These are phyloP conservation scores for Caenorhabditis brenneri DNA, from an alignment of 1,140 invertebrate species.

Conservation along the genomic window DNA sequence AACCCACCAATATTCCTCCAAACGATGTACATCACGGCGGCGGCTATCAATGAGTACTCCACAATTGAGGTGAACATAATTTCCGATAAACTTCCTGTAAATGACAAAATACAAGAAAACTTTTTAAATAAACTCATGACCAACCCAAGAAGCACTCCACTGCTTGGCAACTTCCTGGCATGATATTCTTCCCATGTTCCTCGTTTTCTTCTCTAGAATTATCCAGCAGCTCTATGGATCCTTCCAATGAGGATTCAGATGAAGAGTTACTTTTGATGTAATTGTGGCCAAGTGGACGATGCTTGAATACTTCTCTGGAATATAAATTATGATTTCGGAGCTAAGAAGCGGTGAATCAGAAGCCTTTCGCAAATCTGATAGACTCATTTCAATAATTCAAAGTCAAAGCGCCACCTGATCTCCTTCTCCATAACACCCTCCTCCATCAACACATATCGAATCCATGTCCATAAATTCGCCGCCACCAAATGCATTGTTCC, in stretches of 20 bases:
- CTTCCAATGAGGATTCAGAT: slow-evolving; percentile 31
- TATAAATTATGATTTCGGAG: no score
- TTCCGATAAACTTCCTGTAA: slow-evolving; percentile 80
- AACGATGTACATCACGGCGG: slow-evolving; percentile 95
- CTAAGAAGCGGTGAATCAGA: no score
- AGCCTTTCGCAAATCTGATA: no score
- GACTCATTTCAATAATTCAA: no score
- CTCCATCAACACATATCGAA: slow-evolving; percentile 88
- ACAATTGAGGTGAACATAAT: slow-evolving; percentile 94
- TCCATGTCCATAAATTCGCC: slow-evolving; percentile 96
- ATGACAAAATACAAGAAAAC: no score
- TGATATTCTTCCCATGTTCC: background rate
- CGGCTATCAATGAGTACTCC: slow-evolving; percentile 93
- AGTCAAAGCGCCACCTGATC: slow-evolving; percentile 75
- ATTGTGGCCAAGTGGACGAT: slow-evolving; percentile 61
- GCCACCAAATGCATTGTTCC: slow-evolving; percentile 93
- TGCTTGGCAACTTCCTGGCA: slow-evolving; percentile 55
- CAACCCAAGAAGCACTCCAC: slow-evolving; percentile 68
- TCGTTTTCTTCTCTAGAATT: slow-evolving; percentile 11
- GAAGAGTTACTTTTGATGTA: slow-evolving; percentile 57
- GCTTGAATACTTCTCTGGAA: slow-evolving; percentile 50
- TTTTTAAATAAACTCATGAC: no score
- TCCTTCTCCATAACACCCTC: slow-evolving; percentile 74
- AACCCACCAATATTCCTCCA: slow-evolving; percentile 78
- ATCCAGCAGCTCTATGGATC: background rate